phyloP scores from a whole-genome alignment of 2,113 vertebrate species.

The Neotoma lepida region DNA sequence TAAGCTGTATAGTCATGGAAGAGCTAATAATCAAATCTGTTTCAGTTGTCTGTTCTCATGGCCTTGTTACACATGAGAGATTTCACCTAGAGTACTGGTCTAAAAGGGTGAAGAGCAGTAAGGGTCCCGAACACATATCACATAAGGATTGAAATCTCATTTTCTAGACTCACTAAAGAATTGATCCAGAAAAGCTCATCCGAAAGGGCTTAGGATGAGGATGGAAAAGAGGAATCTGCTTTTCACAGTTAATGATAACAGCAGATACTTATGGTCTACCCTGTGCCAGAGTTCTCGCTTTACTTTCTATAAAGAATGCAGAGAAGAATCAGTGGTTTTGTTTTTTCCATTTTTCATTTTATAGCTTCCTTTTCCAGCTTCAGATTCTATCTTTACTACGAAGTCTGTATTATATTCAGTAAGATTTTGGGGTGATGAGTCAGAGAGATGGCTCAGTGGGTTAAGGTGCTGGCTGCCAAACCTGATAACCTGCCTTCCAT shows the following conservation, averaged over 20 bases:
- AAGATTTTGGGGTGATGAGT: neutral
- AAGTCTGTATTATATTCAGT: slow-evolving; percentile 1
- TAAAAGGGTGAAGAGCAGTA: neutral
- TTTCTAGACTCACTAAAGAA: neutral
- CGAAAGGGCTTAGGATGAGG: neutral
- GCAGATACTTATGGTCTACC: neutral
- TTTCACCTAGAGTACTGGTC: neutral
- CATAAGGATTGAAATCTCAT: neutral
- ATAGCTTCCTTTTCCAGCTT: neutral
- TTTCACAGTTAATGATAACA: neutral
- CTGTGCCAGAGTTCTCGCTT: neutral
- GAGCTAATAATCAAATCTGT: neutral
- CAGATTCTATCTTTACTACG: neutral
- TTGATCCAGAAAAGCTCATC: neutral
- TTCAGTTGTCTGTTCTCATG: neutral
- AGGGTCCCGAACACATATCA: neutral
- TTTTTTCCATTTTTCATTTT: neutral
- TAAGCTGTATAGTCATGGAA: neutral
- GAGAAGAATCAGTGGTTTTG: neutral
- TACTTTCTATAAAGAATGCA: neutral
- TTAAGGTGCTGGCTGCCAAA: neutral
- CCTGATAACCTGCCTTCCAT: neutral
- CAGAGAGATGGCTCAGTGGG: neutral
- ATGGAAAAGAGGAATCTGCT: neutral
- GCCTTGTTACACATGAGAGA: neutral